phyloP scores from a whole-genome alignment of 1,140 invertebrate species.

The Anadara kagoshimensis region DNA sequence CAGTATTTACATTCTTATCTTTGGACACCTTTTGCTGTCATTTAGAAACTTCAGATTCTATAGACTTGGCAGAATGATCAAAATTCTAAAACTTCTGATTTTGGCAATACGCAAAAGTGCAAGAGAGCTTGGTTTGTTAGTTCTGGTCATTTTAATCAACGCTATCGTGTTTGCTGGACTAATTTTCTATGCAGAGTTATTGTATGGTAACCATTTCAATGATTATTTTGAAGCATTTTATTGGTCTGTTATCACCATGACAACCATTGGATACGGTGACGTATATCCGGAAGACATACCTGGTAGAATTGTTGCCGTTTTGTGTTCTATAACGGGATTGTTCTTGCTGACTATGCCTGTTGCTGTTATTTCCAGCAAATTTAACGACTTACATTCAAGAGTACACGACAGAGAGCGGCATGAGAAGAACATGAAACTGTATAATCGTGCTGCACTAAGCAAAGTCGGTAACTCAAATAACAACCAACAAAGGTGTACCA shows the following conservation, averaged over 20 bases:
- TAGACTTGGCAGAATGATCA: slow-evolving; percentile 22
- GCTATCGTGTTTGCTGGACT: slow-evolving; percentile 7
- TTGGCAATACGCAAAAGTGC: slow-evolving; percentile 7
- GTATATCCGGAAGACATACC: slow-evolving; percentile 37
- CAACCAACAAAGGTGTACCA: no score
- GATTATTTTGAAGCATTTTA: slow-evolving; percentile 85
- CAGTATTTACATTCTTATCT: slow-evolving; percentile 13
- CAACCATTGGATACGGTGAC: slow-evolving; percentile 92
- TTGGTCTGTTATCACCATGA: slow-evolving; percentile 99
- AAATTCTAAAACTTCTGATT: slow-evolving; percentile 21
- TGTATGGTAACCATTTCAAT: neutral
- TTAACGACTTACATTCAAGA: slow-evolving; percentile 19
- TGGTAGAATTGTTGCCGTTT: slow-evolving; percentile 95
- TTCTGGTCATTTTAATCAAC: slow-evolving; percentile 15
- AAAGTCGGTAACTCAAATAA: no score
- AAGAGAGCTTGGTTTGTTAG: slow-evolving; percentile 12
- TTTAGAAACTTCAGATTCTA: slow-evolving; percentile 44
- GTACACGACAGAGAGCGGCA: no score
- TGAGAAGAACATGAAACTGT: no score
- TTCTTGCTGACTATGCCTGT: slow-evolving; percentile 91
- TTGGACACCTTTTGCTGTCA: slow-evolving; percentile 34
- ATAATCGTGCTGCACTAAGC: no score
- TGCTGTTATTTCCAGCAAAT: slow-evolving; percentile 52
- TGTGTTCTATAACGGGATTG: slow-evolving; percentile 95
- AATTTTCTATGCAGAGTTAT: slow-evolving; percentile 81